These are phyloP conservation scores for Euplagia quadripunctaria DNA, from an alignment of 2,888 invertebrate species.

Conservation along the genomic window DNA sequence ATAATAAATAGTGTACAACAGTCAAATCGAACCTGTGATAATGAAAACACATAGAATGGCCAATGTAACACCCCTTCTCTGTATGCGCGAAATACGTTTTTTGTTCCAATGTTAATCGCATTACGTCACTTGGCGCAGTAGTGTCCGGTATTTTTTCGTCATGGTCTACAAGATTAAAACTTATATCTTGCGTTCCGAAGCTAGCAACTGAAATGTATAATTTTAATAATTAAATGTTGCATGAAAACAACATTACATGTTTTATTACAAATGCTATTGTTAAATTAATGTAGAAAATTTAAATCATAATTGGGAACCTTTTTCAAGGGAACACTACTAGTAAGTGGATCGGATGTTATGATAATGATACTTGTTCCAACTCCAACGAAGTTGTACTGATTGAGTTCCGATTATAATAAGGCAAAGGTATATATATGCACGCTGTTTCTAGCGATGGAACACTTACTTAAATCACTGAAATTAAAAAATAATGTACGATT, in stretches of 20 bases:
- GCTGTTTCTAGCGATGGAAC: no score
- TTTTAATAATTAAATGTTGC: background rate
- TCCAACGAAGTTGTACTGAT: background rate
- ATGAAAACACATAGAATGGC: conserved; percentile 1
- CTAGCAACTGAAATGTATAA: background rate
- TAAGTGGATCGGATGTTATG: background rate
- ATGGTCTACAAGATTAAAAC: background rate
- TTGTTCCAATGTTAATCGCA: background rate
- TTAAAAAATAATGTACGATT: no score
- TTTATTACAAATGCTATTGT: no score
- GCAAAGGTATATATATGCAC: no score
- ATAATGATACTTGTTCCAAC: background rate
- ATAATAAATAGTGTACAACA: no score
- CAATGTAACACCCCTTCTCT: conserved; percentile 1
- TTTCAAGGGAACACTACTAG: background rate
- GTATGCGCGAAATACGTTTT: background rate
- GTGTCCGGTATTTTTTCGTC: background rate
- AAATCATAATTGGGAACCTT: no score
- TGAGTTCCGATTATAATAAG: no score
- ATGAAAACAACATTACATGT: background rate
- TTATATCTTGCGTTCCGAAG: background rate
- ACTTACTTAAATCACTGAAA: no score
- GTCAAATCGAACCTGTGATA: conserved; percentile 1
- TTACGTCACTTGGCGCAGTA: background rate
- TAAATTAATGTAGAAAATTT: no score